Percentiles rank a stretch among this genome's conserved stretches.
These are phyloP conservation scores for Pandion haliaetus DNA, from an alignment of 2,113 vertebrate species.

Conservation along the genomic window DNA sequence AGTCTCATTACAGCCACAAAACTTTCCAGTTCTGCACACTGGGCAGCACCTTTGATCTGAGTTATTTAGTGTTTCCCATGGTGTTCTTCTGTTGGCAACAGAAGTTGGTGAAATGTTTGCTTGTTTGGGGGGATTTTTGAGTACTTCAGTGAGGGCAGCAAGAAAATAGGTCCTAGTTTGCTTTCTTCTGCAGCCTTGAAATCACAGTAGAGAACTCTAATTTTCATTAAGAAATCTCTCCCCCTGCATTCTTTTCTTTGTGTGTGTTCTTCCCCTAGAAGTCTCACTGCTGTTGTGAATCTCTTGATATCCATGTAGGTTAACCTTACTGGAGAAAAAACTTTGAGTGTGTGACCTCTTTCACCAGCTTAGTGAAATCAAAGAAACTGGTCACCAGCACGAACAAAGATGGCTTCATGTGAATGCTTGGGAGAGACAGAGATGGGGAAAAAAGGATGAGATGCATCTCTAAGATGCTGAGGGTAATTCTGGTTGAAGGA, in stretches of 20 bases:
- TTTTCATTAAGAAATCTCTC: background rate
- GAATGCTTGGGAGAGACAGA: background rate
- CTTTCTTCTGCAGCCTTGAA: background rate
- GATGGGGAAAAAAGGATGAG: background rate
- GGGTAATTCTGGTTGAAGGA: background rate
- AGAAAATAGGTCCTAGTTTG: background rate
- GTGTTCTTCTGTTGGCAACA: background rate
- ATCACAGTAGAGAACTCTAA: background rate
- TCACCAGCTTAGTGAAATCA: background rate
- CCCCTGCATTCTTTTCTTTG: fast-evolving
- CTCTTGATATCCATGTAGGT: background rate
- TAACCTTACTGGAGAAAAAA: background rate
- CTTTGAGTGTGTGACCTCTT: background rate
- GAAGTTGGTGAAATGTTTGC: background rate
- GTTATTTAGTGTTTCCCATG: background rate
- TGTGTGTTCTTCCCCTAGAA: background rate
- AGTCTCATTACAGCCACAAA: background rate
- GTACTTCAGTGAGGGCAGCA: background rate
- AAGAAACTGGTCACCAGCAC: background rate
- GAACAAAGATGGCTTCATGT: background rate
- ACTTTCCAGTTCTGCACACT: background rate
- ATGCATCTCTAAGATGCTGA: background rate
- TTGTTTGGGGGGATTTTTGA: background rate
- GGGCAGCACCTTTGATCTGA: background rate
- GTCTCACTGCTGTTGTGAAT: background rate